Evolutionary conservation across 2,113 vertebrate genomes (phyloP).

Genomic region (Sitta europaea): DNA sequence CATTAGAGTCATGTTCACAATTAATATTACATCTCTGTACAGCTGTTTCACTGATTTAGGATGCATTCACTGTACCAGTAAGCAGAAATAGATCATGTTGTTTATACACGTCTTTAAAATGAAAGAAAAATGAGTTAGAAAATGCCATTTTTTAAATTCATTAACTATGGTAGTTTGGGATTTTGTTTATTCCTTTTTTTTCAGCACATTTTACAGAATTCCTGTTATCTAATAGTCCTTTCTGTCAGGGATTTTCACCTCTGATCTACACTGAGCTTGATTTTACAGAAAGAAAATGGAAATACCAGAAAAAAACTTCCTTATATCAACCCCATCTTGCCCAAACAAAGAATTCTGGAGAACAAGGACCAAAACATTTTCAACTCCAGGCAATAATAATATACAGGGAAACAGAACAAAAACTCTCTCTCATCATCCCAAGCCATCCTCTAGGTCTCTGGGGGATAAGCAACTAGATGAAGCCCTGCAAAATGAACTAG

Average conservation of each 20-base stretch:
- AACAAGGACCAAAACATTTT: not conserved
- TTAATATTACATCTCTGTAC: not conserved
- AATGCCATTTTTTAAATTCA: not conserved
- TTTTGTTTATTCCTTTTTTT: not conserved
- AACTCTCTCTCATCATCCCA: not conserved
- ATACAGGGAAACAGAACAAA: not conserved
- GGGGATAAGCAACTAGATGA: not conserved
- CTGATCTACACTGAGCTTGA: not conserved
- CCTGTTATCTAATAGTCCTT: not conserved
- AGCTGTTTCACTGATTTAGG: not conserved
- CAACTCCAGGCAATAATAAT: not conserved
- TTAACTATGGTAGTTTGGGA: not conserved
- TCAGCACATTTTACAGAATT: not conserved
- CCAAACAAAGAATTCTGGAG: not conserved
- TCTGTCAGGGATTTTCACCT: not conserved
- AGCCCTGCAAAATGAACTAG: not conserved
- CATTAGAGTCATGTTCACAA: not conserved
- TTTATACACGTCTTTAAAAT: not conserved
- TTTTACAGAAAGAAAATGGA: not conserved
- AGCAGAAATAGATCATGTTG: not conserved
- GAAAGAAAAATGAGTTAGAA: not conserved
- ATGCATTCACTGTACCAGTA: not conserved
- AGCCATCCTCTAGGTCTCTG: not conserved
- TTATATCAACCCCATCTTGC: not conserved
- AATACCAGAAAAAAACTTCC: not conserved